Evolutionary conservation across 2,888 invertebrate species (phyloP).

Genomic region (Magallana nippona): DNA sequence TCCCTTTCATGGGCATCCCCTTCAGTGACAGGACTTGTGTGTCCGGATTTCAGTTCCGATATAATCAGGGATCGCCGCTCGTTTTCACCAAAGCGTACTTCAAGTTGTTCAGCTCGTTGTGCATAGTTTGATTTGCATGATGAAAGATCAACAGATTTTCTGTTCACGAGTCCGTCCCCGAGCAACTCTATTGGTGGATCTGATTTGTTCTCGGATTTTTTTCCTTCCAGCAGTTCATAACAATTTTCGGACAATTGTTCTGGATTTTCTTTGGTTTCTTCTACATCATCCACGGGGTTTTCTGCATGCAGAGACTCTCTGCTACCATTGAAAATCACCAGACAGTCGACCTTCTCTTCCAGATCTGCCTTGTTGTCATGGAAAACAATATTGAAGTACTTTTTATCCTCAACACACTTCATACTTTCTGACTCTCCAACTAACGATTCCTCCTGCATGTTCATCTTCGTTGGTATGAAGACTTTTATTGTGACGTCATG

Average conservation of each 20-base stretch:
- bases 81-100: background rate
- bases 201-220: no score
- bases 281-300: background rate
- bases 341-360: background rate
- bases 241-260: no score
- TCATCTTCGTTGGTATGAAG: background rate
- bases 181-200: background rate
- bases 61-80: background rate
- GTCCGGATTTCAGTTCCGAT: background rate
- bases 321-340: background rate
- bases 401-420: background rate
- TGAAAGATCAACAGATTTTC: slow-evolving; percentile 7
- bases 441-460: background rate
- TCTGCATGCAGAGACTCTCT: background rate
- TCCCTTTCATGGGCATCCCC: background rate
- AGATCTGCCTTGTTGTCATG: background rate
- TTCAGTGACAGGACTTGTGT: background rate
- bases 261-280: background rate
- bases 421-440: background rate
- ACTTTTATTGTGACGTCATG: slow-evolving; percentile 14
- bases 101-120: background rate
- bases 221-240: no score
- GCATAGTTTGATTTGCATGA: background rate
- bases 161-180: background rate
- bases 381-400: slow-evolving; percentile 6